These are phyloP conservation scores for Tychaedon coryphoeus DNA, from an alignment of 2,113 vertebrate species.

Conservation along the genomic window DNA sequence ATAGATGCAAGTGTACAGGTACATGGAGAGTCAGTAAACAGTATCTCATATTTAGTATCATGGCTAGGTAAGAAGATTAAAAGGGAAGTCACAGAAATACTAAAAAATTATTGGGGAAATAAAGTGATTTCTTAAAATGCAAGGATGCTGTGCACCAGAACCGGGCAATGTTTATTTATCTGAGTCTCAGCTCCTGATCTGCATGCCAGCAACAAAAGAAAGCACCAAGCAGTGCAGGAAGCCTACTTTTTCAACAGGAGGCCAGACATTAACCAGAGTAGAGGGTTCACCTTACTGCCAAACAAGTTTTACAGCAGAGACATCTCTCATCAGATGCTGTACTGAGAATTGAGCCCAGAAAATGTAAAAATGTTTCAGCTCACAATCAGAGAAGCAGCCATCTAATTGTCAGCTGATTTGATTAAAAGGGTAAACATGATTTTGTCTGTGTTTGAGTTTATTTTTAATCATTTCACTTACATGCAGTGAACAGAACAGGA, in stretches of 20 bases:
- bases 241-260: neutral
- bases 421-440: neutral
- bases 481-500: neutral
- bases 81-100: neutral
- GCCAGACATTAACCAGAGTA: neutral
- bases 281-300: neutral
- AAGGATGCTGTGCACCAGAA: neutral
- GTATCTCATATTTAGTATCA: neutral
- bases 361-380: neutral
- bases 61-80: neutral
- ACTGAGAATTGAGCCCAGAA: neutral
- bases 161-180: neutral
- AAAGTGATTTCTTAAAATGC: neutral
- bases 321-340: neutral
- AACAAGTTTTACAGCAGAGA: neutral
- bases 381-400: neutral
- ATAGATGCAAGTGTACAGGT: neutral
- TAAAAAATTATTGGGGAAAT: neutral
- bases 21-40: neutral
- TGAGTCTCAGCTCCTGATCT: neutral
- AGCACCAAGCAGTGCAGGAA: neutral
- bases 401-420: neutral
- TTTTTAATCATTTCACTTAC: neutral
- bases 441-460: neutral
- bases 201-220: neutral